These are phyloP conservation scores for Lydus trimaculatus DNA, from an alignment of 2,888 invertebrate genomes.

Conservation along the genomic window DNA sequence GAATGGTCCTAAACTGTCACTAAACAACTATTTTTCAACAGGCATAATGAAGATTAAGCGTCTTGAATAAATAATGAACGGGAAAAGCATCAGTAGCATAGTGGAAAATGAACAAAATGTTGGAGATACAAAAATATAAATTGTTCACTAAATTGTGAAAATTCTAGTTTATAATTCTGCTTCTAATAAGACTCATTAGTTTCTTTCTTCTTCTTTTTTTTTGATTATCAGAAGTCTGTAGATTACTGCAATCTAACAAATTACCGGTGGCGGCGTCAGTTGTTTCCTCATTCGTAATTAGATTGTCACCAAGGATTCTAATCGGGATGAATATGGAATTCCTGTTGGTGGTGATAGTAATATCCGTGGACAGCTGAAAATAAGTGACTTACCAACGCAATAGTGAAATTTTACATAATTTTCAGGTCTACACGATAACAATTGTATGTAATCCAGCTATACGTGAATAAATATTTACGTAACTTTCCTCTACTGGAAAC, in stretches of 20 bases:
- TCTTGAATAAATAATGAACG: conserved; percentile 24
- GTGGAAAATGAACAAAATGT: not conserved
- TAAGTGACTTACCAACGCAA: not conserved
- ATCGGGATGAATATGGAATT: not conserved
- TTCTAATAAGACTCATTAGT: not conserved
- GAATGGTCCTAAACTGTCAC: conserved; percentile 27
- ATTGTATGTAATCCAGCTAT: not conserved
- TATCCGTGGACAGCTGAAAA: conserved; percentile 25
- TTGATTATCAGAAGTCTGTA: conserved; percentile 13
- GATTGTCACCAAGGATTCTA: conserved; percentile 17
- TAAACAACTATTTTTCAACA: conserved; percentile 26
- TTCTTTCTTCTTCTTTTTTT: not conserved
- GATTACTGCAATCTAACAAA: conserved; percentile 17
- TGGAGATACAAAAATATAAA: conserved; percentile 15
- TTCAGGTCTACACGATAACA: not conserved
- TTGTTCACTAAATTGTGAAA: conserved; percentile 23
- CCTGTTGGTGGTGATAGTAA: conserved; percentile 5
- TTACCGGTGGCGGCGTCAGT: conserved; percentile 31
- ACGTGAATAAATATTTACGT: not conserved
- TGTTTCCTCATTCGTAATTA: conserved; percentile 34
- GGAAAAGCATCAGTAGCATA: not conserved
- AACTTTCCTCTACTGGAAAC: not conserved
- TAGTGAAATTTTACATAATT: not conserved
- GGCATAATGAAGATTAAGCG: conserved; percentile 29
- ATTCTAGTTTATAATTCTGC: not conserved